These are phyloP conservation scores for Sinopyrophorus schimmeli DNA, from an alignment of 2,888 invertebrate species.

Conservation along the genomic window DNA sequence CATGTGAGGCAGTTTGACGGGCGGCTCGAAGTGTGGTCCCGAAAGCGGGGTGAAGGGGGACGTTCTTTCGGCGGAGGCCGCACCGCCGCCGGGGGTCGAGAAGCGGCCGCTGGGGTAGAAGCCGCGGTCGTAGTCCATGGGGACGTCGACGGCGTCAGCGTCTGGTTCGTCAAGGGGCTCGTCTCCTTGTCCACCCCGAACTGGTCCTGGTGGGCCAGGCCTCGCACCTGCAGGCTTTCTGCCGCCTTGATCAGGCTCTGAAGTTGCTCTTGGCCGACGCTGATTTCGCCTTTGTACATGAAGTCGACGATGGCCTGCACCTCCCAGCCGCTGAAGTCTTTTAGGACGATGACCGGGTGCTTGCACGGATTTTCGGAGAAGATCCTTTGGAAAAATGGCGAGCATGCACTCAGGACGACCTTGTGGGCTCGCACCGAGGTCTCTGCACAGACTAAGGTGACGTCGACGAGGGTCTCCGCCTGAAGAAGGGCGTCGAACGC, in stretches of 20 bases:
- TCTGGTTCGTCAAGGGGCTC: slow-evolving; percentile 46
- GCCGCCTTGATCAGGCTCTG: slow-evolving; percentile 85
- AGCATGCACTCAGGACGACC: slow-evolving; percentile 86
- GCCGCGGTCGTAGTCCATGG: slow-evolving; percentile 55
- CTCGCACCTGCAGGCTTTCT: slow-evolving; percentile 82
- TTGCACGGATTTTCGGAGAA: slow-evolving; percentile 91
- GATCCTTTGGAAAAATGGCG: slow-evolving; percentile 86
- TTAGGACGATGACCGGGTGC: slow-evolving; percentile 89
- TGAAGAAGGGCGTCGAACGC: slow-evolving; percentile 88
- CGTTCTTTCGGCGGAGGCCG: slow-evolving; percentile 40
- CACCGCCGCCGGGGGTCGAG: slow-evolving; percentile 44
- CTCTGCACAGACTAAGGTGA: slow-evolving; percentile 87
- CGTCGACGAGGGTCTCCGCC: slow-evolving; percentile 85
- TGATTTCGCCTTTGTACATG: slow-evolving; percentile 93
- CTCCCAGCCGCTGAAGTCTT: slow-evolving; percentile 87
- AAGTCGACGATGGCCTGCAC: slow-evolving; percentile 89
- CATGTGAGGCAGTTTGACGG: slow-evolving; percentile 56
- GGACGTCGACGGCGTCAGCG: slow-evolving; percentile 55
- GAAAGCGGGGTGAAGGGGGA: slow-evolving; percentile 53
- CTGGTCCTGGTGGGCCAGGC: slow-evolving; percentile 65
- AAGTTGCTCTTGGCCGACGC: slow-evolving; percentile 82
- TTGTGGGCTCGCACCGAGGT: slow-evolving; percentile 87
- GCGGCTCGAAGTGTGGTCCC: slow-evolving; percentile 56
- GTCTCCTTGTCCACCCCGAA: slow-evolving; percentile 51
- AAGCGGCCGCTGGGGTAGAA: slow-evolving; percentile 47